A percentile compares a stretch with the other conserved stretches of the same genome.
Conservation (phyloP, 2,888 invertebrate genomes). For the Phyllotreta cruciferae region DNA sequence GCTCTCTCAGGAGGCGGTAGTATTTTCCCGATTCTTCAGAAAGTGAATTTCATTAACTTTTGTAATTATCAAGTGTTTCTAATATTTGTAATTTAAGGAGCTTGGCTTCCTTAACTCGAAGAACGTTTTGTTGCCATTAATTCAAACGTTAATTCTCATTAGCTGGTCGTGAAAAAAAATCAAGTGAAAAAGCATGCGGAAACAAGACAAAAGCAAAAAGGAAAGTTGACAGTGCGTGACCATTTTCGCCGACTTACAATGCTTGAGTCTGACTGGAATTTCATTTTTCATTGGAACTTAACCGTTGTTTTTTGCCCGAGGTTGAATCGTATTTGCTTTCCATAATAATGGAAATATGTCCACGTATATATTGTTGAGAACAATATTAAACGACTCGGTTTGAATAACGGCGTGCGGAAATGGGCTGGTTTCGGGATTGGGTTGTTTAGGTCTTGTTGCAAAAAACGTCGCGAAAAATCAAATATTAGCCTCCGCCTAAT, state of each 20-base stretch:
- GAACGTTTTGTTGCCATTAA: too few species aligned
- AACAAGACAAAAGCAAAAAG: constrained; percentile 1
- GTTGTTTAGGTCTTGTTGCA: background rate
- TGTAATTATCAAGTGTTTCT: too few species aligned
- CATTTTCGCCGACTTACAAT: constrained; percentile 13
- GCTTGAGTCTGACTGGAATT: constrained; percentile 31
- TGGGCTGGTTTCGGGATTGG: constrained; percentile 2
- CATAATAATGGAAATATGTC: constrained; percentile 46
- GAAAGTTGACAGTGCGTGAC: constrained; percentile 16
- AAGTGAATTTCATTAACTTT: too few species aligned
- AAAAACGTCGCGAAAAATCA: background rate
- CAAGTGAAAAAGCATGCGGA: background rate
- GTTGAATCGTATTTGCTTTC: constrained; percentile 48
- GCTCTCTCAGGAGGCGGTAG: background rate
- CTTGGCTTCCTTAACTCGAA: too few species aligned
- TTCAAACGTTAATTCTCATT: too few species aligned
- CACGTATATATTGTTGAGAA: constrained; percentile 7
- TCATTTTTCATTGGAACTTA: constrained; percentile 47
- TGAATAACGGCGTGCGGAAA: constrained; percentile 2
- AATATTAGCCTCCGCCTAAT: too few species aligned
- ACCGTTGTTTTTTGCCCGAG: constrained; percentile 41
- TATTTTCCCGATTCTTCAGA: too few species aligned
- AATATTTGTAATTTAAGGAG: too few species aligned
- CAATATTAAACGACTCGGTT: constrained; percentile 11
- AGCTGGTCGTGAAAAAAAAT: background rate